Percentiles rank a stretch among this genome's conserved stretches.
These are phyloP conservation scores for Leuciscus waleckii DNA, from an alignment of 2,797 vertebrate species.

Conservation along the genomic window DNA sequence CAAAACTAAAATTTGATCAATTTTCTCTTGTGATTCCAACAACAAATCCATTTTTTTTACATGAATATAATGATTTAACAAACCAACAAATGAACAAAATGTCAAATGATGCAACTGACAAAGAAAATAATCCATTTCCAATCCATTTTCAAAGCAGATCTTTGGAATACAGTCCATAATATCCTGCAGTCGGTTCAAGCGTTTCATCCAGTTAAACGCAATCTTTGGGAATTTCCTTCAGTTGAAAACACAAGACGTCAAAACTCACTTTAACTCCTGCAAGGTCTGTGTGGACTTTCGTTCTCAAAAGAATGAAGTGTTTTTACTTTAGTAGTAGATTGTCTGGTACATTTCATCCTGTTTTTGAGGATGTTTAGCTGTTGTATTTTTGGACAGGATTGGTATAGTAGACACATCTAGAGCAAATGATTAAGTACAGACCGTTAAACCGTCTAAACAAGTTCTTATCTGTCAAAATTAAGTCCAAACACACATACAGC, in stretches of 20 bases:
- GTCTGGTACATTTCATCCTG: slow-evolving; percentile 56
- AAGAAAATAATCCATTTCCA: slow-evolving; percentile 20
- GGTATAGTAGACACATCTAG: slow-evolving; percentile 4
- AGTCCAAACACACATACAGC: neutral
- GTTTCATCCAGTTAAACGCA: neutral
- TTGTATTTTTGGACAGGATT: slow-evolving; percentile 17
- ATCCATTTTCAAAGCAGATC: slow-evolving; percentile 26
- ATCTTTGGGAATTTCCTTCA: slow-evolving; percentile 29
- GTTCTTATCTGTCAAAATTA: neutral
- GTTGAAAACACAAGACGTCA: slow-evolving; percentile 16
- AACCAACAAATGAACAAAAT: slow-evolving; percentile 48
- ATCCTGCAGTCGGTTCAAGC: neutral
- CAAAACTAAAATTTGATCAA: slow-evolving; percentile 65
- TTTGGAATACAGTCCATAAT: slow-evolving; percentile 47
- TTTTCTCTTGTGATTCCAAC: slow-evolving; percentile 71
- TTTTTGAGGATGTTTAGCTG: slow-evolving; percentile 26
- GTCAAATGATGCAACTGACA: slow-evolving; percentile 54
- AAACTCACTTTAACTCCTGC: neutral
- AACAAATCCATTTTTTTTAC: slow-evolving; percentile 58
- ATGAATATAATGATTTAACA: slow-evolving; percentile 31
- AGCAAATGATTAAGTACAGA: neutral
- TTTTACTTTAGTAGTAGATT: slow-evolving; percentile 52
- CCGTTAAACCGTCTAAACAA: neutral
- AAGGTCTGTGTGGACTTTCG: neutral
- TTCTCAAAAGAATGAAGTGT: slow-evolving; percentile 44